Evolutionary conservation across 1,140 invertebrate species (phyloP).

Genomic region (Aphaenogaster ashmeadi): DNA sequence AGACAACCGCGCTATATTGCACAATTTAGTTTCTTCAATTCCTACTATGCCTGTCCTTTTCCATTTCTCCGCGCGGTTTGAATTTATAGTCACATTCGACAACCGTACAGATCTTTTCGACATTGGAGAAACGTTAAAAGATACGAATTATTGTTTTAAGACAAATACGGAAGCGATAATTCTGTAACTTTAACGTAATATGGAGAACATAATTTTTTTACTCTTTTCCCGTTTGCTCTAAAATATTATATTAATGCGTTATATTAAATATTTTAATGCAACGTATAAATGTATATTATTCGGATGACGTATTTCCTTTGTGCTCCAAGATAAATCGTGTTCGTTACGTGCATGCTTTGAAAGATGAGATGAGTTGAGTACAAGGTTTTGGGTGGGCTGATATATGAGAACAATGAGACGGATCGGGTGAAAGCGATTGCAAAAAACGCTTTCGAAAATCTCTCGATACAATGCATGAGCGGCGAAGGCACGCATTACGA

Average conservation of each 20-base stretch:
- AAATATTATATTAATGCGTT: background rate
- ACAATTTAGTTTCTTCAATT: conserved; percentile 67
- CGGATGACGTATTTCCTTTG: background rate
- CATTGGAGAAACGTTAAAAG: background rate
- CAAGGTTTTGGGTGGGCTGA: conserved; percentile 52
- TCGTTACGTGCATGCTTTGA: conserved; percentile 19
- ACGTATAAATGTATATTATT: background rate
- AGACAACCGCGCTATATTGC: conserved; percentile 65
- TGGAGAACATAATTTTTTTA: background rate
- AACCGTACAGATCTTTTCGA: background rate
- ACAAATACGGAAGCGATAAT: background rate
- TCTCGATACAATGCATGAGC: background rate
- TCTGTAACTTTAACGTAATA: background rate
- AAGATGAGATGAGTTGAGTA: conserved; percentile 40
- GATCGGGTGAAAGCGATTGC: conserved; percentile 58
- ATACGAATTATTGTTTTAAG: conserved; percentile 43
- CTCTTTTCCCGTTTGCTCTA: background rate
- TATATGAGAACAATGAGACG: conserved; percentile 64
- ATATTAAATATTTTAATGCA: conserved; percentile 20
- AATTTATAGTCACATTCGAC: background rate
- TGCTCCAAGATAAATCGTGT: conserved; percentile 4
- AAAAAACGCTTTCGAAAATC: conserved; percentile 73
- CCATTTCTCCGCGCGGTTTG: conserved; percentile 28
- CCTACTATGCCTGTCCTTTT: conserved; percentile 32
- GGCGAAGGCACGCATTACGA: conserved; percentile 22